Evolutionary conservation across 2,797 vertebrate species (phyloP).

Genomic region (Petrocephalus schoutedeni): DNA sequence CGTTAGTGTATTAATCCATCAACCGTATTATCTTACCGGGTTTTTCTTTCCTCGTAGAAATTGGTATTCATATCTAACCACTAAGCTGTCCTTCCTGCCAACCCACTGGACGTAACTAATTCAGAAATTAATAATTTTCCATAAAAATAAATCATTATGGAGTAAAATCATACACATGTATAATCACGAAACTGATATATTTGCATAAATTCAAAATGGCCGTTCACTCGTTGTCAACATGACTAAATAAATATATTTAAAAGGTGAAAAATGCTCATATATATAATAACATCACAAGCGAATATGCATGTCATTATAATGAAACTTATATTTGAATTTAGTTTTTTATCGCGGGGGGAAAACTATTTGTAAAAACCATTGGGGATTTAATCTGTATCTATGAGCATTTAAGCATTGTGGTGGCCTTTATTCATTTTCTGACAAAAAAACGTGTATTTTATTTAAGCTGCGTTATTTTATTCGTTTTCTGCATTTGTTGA

Average conservation of each 20-base stretch:
- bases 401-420: background rate
- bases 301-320: background rate
- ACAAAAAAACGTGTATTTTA: background rate
- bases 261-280: background rate
- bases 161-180: background rate
- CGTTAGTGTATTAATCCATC: background rate
- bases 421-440: background rate
- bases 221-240: constrained; percentile 7
- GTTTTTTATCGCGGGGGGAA: background rate
- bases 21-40: background rate
- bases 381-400: background rate
- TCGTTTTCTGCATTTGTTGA: background rate
- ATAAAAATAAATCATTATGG: background rate
- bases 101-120: background rate
- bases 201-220: constrained; percentile 23
- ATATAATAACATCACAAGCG: background rate
- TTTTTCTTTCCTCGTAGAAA: background rate
- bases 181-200: background rate
- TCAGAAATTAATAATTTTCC: background rate
- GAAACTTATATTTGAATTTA: background rate
- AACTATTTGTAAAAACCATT: background rate
- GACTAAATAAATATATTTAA: background rate
- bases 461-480: constrained; percentile 10
- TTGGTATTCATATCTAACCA: background rate
- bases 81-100: background rate